A percentile compares a stretch with the other conserved stretches of the same genome.
These are phyloP conservation scores for Scelioninae gen. 2 DNA, from an alignment of 2,888 invertebrate species.

Conservation along the genomic window DNA sequence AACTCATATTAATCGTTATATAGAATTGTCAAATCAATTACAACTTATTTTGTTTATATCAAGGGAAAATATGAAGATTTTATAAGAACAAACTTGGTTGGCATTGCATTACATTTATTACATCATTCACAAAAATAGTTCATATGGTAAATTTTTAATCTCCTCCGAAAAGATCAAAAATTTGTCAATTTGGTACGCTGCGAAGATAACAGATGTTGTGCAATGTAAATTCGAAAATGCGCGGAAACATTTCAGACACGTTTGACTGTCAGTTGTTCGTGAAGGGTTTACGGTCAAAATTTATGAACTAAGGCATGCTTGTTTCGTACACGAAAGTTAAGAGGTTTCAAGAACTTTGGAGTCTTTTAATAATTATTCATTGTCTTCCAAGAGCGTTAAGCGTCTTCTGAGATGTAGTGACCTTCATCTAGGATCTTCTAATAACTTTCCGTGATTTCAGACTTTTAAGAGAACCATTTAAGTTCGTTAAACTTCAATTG, in stretches of 20 bases:
- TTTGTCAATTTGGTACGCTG: background rate
- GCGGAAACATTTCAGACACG: too few relatives aligned
- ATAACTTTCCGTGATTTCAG: conserved; percentile 9
- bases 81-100: too few relatives aligned
- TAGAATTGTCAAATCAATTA: too few relatives aligned
- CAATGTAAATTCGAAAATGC: background rate
- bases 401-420: conserved; percentile 7
- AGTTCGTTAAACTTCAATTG: background rate
- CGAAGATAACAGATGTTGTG: background rate
- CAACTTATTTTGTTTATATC: too few relatives aligned
- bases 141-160: too few relatives aligned
- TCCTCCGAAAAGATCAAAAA: too few relatives aligned
- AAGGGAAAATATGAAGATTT: too few relatives aligned
- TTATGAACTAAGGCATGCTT: conserved; percentile 13
- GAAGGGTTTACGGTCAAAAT: conserved; percentile 22
- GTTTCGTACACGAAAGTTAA: conserved; percentile 24
- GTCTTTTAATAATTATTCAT: conserved; percentile 30
- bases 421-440: conserved; percentile 7
- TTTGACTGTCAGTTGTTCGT: conserved; percentile 5
- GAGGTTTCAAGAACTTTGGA: conserved; percentile 21
- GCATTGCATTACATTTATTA: too few relatives aligned
- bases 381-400: too few relatives aligned
- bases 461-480: background rate
- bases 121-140: too few relatives aligned
- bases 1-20: too few relatives aligned